phyloP scores from a whole-genome alignment of 2,888 invertebrate species.

The Rhaphigaster nebulosa region DNA sequence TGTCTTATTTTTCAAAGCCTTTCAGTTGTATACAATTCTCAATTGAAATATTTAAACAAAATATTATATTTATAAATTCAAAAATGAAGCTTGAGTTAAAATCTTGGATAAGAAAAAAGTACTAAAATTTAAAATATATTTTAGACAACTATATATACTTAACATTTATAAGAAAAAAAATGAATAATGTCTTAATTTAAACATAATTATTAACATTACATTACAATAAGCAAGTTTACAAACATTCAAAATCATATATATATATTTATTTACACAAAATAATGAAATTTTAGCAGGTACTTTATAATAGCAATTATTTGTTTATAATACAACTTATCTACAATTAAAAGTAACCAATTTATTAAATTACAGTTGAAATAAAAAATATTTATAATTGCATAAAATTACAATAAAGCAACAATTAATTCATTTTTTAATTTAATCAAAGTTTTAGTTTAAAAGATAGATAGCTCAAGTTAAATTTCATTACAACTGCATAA shows the following conservation, averaged over 20 bases:
- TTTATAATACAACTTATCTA: constrained; percentile 10
- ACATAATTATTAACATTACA: constrained; percentile 1
- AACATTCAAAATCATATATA: not conserved
- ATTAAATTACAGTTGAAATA: not conserved
- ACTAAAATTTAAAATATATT: constrained; percentile 6
- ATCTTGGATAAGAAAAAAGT: not conserved
- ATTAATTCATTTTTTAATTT: not conserved
- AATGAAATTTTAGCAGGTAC: constrained; percentile 40
- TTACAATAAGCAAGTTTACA: constrained; percentile 29
- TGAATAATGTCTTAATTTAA: not conserved
- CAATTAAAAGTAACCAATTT: not conserved
- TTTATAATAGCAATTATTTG: constrained; percentile 30
- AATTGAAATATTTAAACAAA: too few relatives aligned
- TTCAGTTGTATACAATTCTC: too few relatives aligned
- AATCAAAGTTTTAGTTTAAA: not conserved
- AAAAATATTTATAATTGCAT: not conserved
- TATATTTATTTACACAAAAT: constrained; percentile 13
- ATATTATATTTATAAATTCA: too few relatives aligned
- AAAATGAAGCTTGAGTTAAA: too few relatives aligned
- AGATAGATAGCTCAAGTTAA: not conserved
- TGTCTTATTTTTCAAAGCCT: too few relatives aligned
- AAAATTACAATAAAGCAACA: not conserved
- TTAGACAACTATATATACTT: not conserved
- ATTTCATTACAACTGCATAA: not conserved
- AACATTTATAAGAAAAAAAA: not conserved